A percentile compares a stretch with the other conserved stretches of the same genome.
phyloP scores from a whole-genome alignment of 2,888 invertebrate genomes.

The Neoitamus cyanurus region DNA sequence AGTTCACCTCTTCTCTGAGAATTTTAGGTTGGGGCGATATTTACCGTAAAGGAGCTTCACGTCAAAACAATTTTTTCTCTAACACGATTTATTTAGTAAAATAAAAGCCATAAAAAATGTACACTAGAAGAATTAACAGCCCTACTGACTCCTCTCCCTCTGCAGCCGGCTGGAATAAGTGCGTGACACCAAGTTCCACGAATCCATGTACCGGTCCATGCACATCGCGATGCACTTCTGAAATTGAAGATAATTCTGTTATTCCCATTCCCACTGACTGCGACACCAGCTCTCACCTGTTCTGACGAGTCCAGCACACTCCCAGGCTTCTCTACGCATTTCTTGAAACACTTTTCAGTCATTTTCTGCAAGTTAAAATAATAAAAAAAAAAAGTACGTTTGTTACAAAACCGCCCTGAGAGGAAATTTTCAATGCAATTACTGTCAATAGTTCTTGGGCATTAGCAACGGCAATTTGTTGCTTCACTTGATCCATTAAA shows the following conservation, averaged over 20 bases:
- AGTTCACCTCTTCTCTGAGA: too few species aligned
- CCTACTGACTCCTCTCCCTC: constrained; percentile 70
- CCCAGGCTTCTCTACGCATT: constrained; percentile 92
- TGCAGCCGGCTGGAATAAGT: constrained; percentile 88
- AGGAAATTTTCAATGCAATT: constrained; percentile 57
- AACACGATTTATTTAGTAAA: not conserved
- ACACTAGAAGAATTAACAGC: not conserved
- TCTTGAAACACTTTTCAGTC: constrained; percentile 96
- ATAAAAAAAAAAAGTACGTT: not conserved
- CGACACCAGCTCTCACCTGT: constrained; percentile 76
- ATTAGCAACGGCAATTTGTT: constrained; percentile 93
- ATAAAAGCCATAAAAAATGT: not conserved
- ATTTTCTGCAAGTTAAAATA: constrained; percentile 80
- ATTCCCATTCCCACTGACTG: too few species aligned
- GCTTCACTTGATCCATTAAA: constrained; percentile 93
- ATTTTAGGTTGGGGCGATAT: too few species aligned
- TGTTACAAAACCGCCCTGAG: not conserved
- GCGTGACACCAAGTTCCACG: constrained; percentile 92
- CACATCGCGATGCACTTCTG: constrained; percentile 98
- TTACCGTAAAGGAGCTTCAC: too few species aligned
- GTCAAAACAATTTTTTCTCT: too few species aligned
- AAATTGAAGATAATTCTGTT: constrained; percentile 61
- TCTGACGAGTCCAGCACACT: constrained; percentile 88
- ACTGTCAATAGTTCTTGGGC: constrained; percentile 92
- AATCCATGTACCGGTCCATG: constrained; percentile 97